A percentile compares a stretch with the other conserved stretches of the same genome.
Evolutionary conservation across 2,797 vertebrate genomes (phyloP).

Genomic region (Centroberyx gerrardi): DNA sequence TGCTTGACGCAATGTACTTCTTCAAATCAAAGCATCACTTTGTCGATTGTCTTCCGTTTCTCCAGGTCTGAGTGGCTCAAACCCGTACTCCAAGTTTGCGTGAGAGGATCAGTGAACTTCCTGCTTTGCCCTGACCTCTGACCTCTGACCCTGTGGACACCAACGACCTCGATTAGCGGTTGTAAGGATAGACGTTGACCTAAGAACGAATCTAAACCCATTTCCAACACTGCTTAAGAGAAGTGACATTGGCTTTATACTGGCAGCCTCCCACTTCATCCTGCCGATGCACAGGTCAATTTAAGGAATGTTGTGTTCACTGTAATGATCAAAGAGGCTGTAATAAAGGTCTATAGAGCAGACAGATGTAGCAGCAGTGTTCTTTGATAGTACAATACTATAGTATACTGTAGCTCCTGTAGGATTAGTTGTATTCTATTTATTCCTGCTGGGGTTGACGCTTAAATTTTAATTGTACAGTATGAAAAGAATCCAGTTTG

Average conservation of each 20-base stretch:
- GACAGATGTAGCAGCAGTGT: slow-evolving; percentile 18
- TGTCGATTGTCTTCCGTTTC: slow-evolving; percentile 34
- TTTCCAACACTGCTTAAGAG: slow-evolving; percentile 2
- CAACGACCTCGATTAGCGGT: not conserved
- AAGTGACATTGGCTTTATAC: slow-evolving; percentile 30
- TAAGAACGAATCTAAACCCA: slow-evolving; percentile 30
- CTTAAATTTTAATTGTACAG: slow-evolving; percentile 23
- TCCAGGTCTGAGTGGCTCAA: slow-evolving; percentile 92
- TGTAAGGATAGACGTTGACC: not conserved
- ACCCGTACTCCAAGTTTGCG: slow-evolving; percentile 92
- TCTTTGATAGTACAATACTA: slow-evolving; percentile 7
- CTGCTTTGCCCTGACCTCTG: slow-evolving; percentile 11
- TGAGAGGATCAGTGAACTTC: slow-evolving; percentile 51
- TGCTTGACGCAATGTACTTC: not conserved
- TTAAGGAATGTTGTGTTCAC: slow-evolving; percentile 15
- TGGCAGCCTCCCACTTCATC: slow-evolving; percentile 12
- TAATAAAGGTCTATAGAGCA: slow-evolving; percentile 16
- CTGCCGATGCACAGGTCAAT: slow-evolving; percentile 18
- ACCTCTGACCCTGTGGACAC: slow-evolving; percentile 8
- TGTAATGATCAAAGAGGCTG: slow-evolving; percentile 34
- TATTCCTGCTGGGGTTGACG: slow-evolving; percentile 24
- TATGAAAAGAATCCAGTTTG: slow-evolving; percentile 12
- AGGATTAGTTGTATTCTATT: slow-evolving; percentile 28
- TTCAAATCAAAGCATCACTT: slow-evolving; percentile 2
- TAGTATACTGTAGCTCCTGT: slow-evolving; percentile 1